phyloP scores from a whole-genome alignment of 2,888 invertebrate species.

The Steinernema hermaphroditum region DNA sequence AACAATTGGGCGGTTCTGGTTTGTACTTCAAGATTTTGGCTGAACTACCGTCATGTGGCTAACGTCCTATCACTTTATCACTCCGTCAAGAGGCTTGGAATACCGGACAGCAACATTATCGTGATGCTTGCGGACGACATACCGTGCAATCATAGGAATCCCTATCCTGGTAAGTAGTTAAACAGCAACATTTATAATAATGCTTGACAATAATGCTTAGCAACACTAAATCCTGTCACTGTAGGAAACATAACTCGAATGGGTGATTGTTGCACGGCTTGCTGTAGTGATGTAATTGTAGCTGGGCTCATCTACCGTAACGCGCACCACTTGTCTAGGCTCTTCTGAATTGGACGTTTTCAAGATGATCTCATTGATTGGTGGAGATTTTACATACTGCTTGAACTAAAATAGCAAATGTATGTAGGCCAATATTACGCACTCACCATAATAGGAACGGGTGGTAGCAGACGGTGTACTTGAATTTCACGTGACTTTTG shows the following conservation, averaged over 20 bases:
- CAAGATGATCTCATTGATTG: not conserved
- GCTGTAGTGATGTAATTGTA: not conserved
- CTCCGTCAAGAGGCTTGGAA: slow-evolving; percentile 95
- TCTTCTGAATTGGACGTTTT: slow-evolving; percentile 8
- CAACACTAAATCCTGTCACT: too few relatives aligned
- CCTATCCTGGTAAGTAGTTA: slow-evolving; percentile 75
- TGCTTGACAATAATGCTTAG: not conserved
- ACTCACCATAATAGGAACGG: slow-evolving; percentile 17
- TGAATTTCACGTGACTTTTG: not conserved
- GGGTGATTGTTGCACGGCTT: not conserved
- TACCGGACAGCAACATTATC: slow-evolving; percentile 95
- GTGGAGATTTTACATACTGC: not conserved
- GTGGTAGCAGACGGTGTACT: slow-evolving; percentile 7
- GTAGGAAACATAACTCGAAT: slow-evolving; percentile 3
- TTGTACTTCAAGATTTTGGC: slow-evolving; percentile 98
- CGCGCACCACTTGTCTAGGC: slow-evolving; percentile 2
- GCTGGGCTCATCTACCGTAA: not conserved
- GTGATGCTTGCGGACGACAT: slow-evolving; percentile 99
- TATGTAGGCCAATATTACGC: not conserved
- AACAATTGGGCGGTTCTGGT: slow-evolving; percentile 99
- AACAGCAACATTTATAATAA: slow-evolving; percentile 17
- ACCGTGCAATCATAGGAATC: slow-evolving; percentile 98
- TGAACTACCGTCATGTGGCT: slow-evolving; percentile 98
- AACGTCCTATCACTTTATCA: slow-evolving; percentile 97
- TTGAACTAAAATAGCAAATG: slow-evolving; percentile 4